Evolutionary conservation across 1,140 invertebrate genomes (phyloP), one percentile per base, ranked within the genome.

Genomic region (Anastrepha ludens): DNA sequence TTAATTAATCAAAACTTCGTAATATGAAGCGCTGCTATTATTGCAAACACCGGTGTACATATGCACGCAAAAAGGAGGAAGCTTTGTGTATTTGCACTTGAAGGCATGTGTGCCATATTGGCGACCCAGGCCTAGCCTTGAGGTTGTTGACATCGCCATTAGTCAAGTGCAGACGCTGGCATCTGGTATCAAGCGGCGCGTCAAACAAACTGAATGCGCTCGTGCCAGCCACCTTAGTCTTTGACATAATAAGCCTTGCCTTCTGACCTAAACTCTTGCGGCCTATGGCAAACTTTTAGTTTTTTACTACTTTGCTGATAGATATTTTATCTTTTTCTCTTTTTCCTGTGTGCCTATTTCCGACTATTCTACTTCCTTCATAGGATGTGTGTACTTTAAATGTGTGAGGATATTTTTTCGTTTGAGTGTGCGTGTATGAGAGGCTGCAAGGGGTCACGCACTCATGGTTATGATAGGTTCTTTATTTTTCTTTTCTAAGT

Each of bases 121-220:
- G 47, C 47, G 74, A 81, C 74, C 74, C 74, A 81, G 74, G 74
- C 74, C 74, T 81, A 81, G 74, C 74, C 74, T 81, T 81, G 74
- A 81, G 74, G 47, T 81, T 81, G 74, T 81, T 81, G 74, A 81
- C 74, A 81, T 81, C 74, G 47, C 74, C 74, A 81, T 81, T 81
- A 81, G 74, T 81, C 74, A 81, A 81, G 74, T 81, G 74, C 74
- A 81, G 74, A 81, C 74, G 74, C 74, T 58, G n/a, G 47, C 44
- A 74, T 39, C 67, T 74, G 67, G 29, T 13, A 41, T 7, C 17
- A 74, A 55, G 2, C n/a, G 74, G 7, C 47, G n/a, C 47, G 15
- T 3, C 13, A 74, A 81, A 55, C 47, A 55, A 55, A 81, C 44
- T 55, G 8, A 55, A 17, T 20, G 74, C 44, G 74, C 74, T 20